Percentiles rank a stretch among this genome's conserved stretches.
Conservation (phyloP, 2,113 vertebrate genomes). For the Hemicordylus capensis region DNA sequence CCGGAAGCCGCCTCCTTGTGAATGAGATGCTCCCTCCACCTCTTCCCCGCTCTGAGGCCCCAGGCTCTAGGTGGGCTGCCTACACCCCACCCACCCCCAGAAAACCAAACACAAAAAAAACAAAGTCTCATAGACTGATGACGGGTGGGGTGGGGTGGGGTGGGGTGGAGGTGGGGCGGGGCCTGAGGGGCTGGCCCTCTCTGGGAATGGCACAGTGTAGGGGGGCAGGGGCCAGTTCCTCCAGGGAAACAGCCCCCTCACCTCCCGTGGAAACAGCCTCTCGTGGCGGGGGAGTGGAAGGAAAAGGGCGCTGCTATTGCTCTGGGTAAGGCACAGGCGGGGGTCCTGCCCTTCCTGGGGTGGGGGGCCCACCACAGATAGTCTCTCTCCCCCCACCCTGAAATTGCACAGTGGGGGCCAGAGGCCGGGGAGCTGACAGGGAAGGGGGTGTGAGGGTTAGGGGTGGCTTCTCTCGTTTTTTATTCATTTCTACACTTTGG, state of each 20-base stretch:
- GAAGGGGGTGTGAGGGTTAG: background rate
- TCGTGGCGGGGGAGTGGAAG: background rate
- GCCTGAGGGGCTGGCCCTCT: background rate
- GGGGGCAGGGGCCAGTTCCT: background rate
- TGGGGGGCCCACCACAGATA: background rate
- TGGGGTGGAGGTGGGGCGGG: no score
- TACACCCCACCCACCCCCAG: background rate
- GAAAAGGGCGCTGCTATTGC: conserved; percentile 6
- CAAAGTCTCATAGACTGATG: no score
- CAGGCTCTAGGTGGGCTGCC: background rate
- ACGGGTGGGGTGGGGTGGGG: background rate
- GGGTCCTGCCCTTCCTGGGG: conserved; percentile 21
- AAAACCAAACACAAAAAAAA: no score
- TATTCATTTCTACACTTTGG: background rate
- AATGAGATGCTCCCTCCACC: background rate
- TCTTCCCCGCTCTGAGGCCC: background rate
- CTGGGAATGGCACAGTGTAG: conserved; percentile 5
- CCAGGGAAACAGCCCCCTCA: background rate
- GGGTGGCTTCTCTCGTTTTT: background rate
- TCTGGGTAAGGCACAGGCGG: conserved; percentile 40
- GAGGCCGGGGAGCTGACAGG: background rate
- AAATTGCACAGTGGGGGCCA: conserved; percentile 27
- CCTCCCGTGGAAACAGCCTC: background rate
- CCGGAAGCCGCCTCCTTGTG: background rate
- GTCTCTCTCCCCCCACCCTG: background rate